Base-by-base conservation (phyloP, 1,140 invertebrate genomes). In the Trachymyrmex cornetzi region DNA sequence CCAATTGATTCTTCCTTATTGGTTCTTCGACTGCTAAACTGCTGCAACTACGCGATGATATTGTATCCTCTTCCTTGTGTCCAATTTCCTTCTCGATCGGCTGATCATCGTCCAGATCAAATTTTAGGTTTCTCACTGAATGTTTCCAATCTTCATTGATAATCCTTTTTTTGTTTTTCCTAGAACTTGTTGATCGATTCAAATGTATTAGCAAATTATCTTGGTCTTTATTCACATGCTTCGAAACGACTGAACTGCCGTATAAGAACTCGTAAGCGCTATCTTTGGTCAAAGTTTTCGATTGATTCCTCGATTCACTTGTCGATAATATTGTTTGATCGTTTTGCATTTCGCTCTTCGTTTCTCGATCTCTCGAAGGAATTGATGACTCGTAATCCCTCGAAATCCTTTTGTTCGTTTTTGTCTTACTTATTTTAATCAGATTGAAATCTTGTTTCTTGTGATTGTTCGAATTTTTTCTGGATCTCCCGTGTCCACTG, bases 341-440 rank as follows among this genome's bases (percentile, higher is more conserved):
- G 16, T 34, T 48, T 57, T 88, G 16, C 85, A 72, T 50, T 1
- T 66, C 16, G 19, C 59, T 22, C 14, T 85, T 79, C 1, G 22
- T 66, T 69, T 86, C 14, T 44, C 53, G 22, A 61, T 79, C 16
- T 22, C 0, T 80, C 75, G 0, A 19, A 64, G 16, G 27, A 16
- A 53, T 63, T 34, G 6, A 53, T 50, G 16, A 27, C 0, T 61
- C 30, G 7, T 77, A 94, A 3, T 92, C 71, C 57, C 86, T 74
- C 0, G 88, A 90, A 9, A 92, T 92, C 1, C 79, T 87, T 53
- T 95, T 93, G 30, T 95, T 93, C 0, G 94, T 94, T 4, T 93
- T 92, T 44, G 92, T 94, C 55, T 95, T 95, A 53, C 93, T 44
- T n/a, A 82, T 19, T 59, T 38, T 48, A 27, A 19, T 82, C 19